phyloP scores from a whole-genome alignment of 2,797 vertebrate genomes.

The Enteromius mattozi region DNA sequence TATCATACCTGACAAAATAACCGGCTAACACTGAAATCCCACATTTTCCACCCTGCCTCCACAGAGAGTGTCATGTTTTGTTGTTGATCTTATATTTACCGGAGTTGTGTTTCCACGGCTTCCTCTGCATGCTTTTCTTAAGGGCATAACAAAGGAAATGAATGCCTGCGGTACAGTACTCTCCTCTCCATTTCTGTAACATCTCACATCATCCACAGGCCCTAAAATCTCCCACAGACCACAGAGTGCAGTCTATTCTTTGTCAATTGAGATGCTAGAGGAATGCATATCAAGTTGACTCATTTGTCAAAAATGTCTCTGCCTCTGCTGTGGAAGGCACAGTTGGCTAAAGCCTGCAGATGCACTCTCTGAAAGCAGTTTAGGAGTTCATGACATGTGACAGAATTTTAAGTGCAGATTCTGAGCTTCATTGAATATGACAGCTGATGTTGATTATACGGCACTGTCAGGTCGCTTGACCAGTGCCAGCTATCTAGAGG shows the following conservation, averaged over 20 bases:
- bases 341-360: slow-evolving; percentile 50
- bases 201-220: slow-evolving; percentile 39
- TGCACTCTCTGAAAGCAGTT: slow-evolving; percentile 50
- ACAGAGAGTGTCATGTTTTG: slow-evolving; percentile 18
- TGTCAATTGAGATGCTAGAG: slow-evolving; percentile 48
- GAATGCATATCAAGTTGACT: slow-evolving; percentile 55
- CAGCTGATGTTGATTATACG: slow-evolving; percentile 61
- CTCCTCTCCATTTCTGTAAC: slow-evolving; percentile 40
- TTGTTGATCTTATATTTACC: slow-evolving; percentile 35
- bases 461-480: slow-evolving; percentile 46
- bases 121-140: slow-evolving; percentile 25
- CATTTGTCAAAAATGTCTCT: slow-evolving; percentile 56
- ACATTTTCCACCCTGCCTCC: slow-evolving; percentile 15
- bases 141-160: slow-evolving; percentile 38
- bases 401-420: slow-evolving; percentile 44
- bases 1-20: slow-evolving; percentile 31
- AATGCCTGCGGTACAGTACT: slow-evolving; percentile 12
- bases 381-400: slow-evolving; percentile 56
- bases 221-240: slow-evolving; percentile 42
- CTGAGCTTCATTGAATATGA: slow-evolving; percentile 60
- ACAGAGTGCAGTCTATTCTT: slow-evolving; percentile 40
- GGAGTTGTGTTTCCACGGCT: slow-evolving; percentile 4
- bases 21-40: slow-evolving; percentile 15
- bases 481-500: slow-evolving; percentile 44
- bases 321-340: slow-evolving; percentile 37